A percentile compares a stretch with the other conserved stretches of the same genome.
Evolutionary conservation across 2,113 vertebrate species (phyloP).

Genomic region (Herpetotheres cachinnans): DNA sequence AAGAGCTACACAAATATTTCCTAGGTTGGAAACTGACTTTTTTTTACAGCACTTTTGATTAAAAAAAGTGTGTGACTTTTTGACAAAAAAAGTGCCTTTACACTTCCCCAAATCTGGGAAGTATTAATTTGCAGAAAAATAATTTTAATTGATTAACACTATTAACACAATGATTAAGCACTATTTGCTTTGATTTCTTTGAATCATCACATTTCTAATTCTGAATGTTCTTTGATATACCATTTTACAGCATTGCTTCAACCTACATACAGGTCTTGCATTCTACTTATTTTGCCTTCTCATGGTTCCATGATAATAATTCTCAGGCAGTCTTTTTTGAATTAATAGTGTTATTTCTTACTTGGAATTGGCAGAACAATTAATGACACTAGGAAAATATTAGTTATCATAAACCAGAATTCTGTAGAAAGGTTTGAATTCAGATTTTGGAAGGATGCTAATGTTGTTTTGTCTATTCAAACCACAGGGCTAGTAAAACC

Average conservation of each 20-base stretch:
- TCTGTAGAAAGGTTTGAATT: not conserved
- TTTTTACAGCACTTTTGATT: not conserved
- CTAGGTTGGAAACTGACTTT: not conserved
- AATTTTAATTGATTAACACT: not conserved
- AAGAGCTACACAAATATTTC: not conserved
- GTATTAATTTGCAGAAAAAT: not conserved
- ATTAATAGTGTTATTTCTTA: not conserved
- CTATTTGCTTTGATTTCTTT: not conserved
- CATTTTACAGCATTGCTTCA: not conserved
- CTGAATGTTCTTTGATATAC: not conserved
- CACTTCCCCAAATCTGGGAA: not conserved
- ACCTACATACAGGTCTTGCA: not conserved
- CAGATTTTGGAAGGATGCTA: not conserved
- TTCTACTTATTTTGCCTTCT: not conserved
- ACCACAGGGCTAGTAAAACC: not conserved
- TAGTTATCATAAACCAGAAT: not conserved
- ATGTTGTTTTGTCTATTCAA: not conserved
- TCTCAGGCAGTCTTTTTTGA: not conserved
- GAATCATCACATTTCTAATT: not conserved
- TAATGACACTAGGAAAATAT: not conserved
- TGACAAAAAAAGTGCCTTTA: not conserved
- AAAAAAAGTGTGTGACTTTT: not conserved
- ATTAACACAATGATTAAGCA: not conserved
- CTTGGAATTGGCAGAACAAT: not conserved
- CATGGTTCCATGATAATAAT: not conserved